Evolutionary conservation across 2,797 vertebrate species (phyloP).

Genomic region (Rhynchonycteris naso): DNA sequence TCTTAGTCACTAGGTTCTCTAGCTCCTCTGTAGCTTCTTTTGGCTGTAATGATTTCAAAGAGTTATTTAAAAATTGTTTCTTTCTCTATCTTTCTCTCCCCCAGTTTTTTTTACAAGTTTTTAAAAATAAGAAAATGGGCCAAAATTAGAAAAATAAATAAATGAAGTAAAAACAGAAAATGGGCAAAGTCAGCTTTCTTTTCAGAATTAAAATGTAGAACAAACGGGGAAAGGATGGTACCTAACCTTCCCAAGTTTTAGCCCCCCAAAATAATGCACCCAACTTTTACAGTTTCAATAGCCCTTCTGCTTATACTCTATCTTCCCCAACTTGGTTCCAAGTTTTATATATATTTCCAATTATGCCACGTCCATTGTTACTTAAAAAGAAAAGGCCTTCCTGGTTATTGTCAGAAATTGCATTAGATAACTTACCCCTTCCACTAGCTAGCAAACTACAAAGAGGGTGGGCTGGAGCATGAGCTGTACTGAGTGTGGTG

Average conservation of each 20-base stretch:
- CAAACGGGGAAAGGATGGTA: constrained; percentile 85
- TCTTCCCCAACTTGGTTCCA: constrained; percentile 80
- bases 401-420: constrained; percentile 80
- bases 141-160: no score
- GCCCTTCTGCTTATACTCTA: constrained; percentile 81
- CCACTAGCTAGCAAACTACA: constrained; percentile 74
- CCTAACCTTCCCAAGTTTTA: constrained; percentile 87
- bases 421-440: constrained; percentile 63
- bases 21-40: neutral
- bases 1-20: constrained; percentile 58
- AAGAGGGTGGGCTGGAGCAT: constrained; percentile 78
- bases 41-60: neutral
- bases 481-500: constrained; percentile 75
- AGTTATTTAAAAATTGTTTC: neutral
- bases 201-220: constrained; percentile 87
- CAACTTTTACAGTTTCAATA: constrained; percentile 82
- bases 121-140: constrained; percentile 82
- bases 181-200: constrained; percentile 84
- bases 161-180: constrained; percentile 83
- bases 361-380: constrained; percentile 72
- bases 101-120: constrained; percentile 75
- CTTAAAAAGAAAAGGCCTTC: constrained; percentile 72
- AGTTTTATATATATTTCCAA: constrained; percentile 72
- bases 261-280: constrained; percentile 84
- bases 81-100: neutral